phyloP scores from a whole-genome alignment of 2,113 vertebrate genomes.

The Nerophis ophidion region DNA sequence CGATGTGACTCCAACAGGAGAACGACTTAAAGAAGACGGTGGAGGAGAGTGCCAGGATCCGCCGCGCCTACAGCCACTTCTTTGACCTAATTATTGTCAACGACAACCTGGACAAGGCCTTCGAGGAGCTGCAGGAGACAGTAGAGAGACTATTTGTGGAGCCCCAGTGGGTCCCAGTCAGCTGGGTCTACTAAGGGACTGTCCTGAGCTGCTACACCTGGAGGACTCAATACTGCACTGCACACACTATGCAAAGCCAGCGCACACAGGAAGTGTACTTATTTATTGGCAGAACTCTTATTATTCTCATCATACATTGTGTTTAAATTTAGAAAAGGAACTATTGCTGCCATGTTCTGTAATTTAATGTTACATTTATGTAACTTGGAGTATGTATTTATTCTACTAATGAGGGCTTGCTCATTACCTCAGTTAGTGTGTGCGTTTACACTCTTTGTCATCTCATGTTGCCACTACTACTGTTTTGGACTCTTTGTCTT shows the following conservation, averaged over 20 bases:
- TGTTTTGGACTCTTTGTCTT: slow-evolving; percentile 1
- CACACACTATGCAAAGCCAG: slow-evolving; percentile 79
- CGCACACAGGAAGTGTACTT: slow-evolving; percentile 85
- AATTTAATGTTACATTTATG: slow-evolving; percentile 35
- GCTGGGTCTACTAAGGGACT: slow-evolving; percentile 88
- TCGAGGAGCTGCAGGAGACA: slow-evolving; percentile 86
- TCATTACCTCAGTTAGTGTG: slow-evolving; percentile 43
- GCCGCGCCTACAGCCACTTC: slow-evolving; percentile 93
- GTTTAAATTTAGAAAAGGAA: slow-evolving; percentile 34
- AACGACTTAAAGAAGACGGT: slow-evolving; percentile 96
- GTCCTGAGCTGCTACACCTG: slow-evolving; percentile 17
- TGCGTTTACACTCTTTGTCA: slow-evolving; percentile 62
- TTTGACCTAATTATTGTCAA: slow-evolving; percentile 95
- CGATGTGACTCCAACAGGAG: slow-evolving; percentile 71
- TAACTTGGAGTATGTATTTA: slow-evolving; percentile 53
- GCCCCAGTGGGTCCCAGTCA: slow-evolving; percentile 96
- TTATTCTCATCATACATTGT: slow-evolving; percentile 64
- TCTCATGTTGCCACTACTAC: slow-evolving; percentile 42
- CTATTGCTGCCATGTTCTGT: slow-evolving; percentile 59
- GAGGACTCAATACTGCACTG: slow-evolving; percentile 25
- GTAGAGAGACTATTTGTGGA: slow-evolving; percentile 84
- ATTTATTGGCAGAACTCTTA: slow-evolving; percentile 88
- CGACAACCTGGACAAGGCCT: slow-evolving; percentile 97
- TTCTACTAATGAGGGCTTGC: slow-evolving; percentile 46
- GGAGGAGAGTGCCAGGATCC: slow-evolving; percentile 92